Evolutionary conservation across 1,140 invertebrate species (phyloP).

Genomic region (Phenacoccus solenopsis): DNA sequence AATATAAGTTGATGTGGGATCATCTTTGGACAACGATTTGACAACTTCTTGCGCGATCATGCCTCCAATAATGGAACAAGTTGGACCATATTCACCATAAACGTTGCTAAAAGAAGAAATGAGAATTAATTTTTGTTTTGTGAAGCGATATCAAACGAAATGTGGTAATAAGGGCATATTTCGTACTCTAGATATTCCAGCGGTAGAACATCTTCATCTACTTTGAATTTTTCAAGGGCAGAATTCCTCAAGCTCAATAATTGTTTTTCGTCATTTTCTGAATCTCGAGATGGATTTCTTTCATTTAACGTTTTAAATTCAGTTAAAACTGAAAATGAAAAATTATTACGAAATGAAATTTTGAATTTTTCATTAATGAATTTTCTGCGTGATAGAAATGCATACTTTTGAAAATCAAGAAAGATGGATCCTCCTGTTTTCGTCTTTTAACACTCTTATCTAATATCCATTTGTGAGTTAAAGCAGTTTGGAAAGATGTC

Average conservation of each 20-base stretch:
- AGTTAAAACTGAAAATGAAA: not conserved
- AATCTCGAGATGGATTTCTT: constrained; percentile 27
- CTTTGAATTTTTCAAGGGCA: not conserved
- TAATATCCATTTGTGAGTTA: constrained; percentile 5
- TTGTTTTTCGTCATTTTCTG: constrained; percentile 35
- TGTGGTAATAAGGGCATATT: not conserved
- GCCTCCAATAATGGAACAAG: constrained; percentile 26
- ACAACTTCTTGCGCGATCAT: constrained; percentile 31
- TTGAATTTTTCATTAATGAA: no score
- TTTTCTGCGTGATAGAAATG: no score
- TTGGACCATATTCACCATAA: constrained; percentile 23
- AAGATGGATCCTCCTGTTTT: constrained; percentile 20
- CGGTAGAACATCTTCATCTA: not conserved
- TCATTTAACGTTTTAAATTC: not conserved
- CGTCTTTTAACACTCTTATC: constrained; percentile 38
- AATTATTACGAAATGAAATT: not conserved
- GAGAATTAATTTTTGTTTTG: not conserved
- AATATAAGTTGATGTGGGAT: not conserved
- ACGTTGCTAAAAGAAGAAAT: constrained; percentile 19
- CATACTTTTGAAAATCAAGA: not conserved
- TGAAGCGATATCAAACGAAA: not conserved
- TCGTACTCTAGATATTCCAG: not conserved
- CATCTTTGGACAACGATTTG: constrained; percentile 23
- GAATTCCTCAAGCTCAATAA: constrained; percentile 27
- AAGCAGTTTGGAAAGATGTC: not conserved